These are phyloP conservation scores for Ooceraea biroi DNA, from an alignment of 1,140 invertebrate genomes.

Conservation along the genomic window DNA sequence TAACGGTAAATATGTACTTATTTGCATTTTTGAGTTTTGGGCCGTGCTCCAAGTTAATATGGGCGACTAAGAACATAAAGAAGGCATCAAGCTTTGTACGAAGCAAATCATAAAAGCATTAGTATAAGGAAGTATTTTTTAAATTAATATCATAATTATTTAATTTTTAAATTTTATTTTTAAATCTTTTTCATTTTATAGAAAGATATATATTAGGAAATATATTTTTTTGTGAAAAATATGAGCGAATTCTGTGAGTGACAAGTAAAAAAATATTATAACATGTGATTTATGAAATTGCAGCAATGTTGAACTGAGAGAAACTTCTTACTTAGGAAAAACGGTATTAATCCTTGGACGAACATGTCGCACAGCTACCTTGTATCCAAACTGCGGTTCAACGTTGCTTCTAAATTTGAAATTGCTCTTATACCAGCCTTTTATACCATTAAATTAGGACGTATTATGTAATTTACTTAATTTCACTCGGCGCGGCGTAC, in stretches of 20 bases:
- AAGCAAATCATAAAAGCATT: background rate
- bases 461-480: constrained; percentile 32
- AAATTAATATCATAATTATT: no score
- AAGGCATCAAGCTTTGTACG: background rate
- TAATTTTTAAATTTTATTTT: no score
- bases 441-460: background rate
- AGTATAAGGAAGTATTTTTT: no score
- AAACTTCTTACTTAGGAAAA: constrained; percentile 67
- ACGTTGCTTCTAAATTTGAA: constrained; percentile 36
- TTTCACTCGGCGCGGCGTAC: background rate
- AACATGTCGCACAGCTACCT: constrained; percentile 67
- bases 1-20: constrained; percentile 62
- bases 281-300: no score
- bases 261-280: no score
- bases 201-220: no score
- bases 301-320: no score
- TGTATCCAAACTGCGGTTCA: constrained; percentile 59
- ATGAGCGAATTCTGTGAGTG: no score
- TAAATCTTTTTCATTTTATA: no score
- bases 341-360: constrained; percentile 65
- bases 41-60: constrained; percentile 26
- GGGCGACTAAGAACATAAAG: background rate
- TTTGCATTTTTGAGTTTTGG: constrained; percentile 47
- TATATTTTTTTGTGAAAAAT: no score
- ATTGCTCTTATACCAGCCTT: constrained; percentile 16